Conservation (phyloP, 2,888 invertebrate genomes). For the Nemotelus nigrinus region DNA sequence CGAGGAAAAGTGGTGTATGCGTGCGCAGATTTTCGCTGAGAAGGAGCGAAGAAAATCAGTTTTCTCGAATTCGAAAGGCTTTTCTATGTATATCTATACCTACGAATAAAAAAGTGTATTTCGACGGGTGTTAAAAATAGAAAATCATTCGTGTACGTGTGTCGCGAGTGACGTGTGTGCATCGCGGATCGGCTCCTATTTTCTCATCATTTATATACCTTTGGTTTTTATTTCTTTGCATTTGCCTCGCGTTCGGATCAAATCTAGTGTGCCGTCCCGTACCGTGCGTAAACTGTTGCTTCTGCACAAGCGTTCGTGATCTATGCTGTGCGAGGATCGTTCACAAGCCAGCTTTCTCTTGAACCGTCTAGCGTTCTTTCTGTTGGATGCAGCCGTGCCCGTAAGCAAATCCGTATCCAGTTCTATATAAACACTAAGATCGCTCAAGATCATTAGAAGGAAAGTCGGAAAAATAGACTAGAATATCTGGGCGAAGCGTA, state of each 20-base stretch:
- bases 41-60: slow-evolving; percentile 31
- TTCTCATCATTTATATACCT: slow-evolving; percentile 36
- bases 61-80: slow-evolving; percentile 31
- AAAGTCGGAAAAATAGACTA: slow-evolving; percentile 2
- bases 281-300: slow-evolving; percentile 35
- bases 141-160: slow-evolving; percentile 48
- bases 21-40: slow-evolving; percentile 44
- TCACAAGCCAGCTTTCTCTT: not conserved
- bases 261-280: slow-evolving; percentile 15
- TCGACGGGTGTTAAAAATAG: slow-evolving; percentile 49
- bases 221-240: slow-evolving; percentile 26
- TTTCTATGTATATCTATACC: not conserved
- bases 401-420: not conserved
- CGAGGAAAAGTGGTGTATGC: slow-evolving; percentile 39
- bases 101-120: slow-evolving; percentile 26
- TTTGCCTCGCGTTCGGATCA: slow-evolving; percentile 10
- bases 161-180: slow-evolving; percentile 49
- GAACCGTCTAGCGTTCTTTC: not conserved
- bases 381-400: not conserved
- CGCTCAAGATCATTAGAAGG: slow-evolving; percentile 13
- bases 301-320: slow-evolving; percentile 26
- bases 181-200: slow-evolving; percentile 38
- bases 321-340: not conserved
- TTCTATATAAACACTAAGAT: slow-evolving; percentile 26
- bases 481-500: slow-evolving; percentile 19